Percentiles rank a stretch among this genome's conserved stretches.
phyloP scores from a whole-genome alignment of 2,113 vertebrate genomes.

The Himantopus leucocephalus region DNA sequence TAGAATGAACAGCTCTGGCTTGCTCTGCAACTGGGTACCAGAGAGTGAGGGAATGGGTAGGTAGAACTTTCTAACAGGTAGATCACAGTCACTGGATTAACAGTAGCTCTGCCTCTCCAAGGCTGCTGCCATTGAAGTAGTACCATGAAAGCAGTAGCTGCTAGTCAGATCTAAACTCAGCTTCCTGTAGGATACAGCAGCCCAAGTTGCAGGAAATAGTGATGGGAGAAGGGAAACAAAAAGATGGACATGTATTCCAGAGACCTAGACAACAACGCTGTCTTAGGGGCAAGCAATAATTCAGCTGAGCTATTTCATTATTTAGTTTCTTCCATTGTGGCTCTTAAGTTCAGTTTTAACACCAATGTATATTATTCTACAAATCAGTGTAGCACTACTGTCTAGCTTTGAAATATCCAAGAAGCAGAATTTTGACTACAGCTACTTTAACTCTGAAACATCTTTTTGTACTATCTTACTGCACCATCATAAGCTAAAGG shows the following conservation, averaged over 20 bases:
- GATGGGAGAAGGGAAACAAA: not conserved
- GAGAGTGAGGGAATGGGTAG: not conserved
- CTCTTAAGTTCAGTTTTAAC: not conserved
- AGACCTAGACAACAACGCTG: not conserved
- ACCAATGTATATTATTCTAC: not conserved
- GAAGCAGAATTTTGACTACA: not conserved
- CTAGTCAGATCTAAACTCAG: not conserved
- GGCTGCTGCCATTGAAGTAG: not conserved
- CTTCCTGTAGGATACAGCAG: not conserved
- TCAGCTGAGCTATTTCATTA: not conserved
- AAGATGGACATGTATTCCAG: not conserved
- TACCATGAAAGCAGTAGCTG: not conserved
- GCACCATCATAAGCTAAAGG: not conserved
- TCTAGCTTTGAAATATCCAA: not conserved
- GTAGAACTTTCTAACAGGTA: not conserved
- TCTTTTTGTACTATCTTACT: not conserved
- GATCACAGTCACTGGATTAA: not conserved
- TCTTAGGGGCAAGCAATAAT: not conserved
- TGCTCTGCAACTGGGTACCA: not conserved
- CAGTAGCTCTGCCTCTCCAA: not conserved
- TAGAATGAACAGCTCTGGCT: not conserved
- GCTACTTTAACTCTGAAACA: not conserved
- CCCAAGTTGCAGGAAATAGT: not conserved
- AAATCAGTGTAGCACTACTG: not conserved
- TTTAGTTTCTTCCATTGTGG: not conserved